Evolutionary conservation across 2,113 vertebrate species (phyloP).

Genomic region (Carassius gibelio): DNA sequence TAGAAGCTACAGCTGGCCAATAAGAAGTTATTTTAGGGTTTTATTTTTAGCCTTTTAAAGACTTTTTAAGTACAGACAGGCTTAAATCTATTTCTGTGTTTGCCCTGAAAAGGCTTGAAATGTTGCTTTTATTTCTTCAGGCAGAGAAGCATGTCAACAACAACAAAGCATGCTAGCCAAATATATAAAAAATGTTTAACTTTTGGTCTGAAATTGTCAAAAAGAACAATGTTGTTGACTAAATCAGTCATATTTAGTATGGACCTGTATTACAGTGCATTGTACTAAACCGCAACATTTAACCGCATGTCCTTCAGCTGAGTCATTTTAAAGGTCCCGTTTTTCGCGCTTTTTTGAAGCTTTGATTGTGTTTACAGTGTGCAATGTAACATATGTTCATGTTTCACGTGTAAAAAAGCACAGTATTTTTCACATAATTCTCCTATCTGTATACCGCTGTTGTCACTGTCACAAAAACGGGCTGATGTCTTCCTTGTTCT

Average conservation of each 20-base stretch:
- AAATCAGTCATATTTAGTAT: background rate
- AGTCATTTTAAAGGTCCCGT: background rate
- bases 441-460: too few species aligned
- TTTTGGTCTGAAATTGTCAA: background rate
- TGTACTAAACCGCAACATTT: background rate
- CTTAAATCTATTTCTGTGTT: background rate
- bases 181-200: background rate
- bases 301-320: background rate
- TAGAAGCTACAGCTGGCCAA: background rate
- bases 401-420: too few species aligned
- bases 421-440: too few species aligned
- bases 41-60: background rate
- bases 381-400: too few species aligned
- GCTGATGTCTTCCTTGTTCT: too few species aligned
- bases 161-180: background rate
- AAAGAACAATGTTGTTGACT: too few species aligned
- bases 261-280: background rate
- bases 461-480: too few species aligned
- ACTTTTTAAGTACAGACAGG: background rate
- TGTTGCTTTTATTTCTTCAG: background rate
- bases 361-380: too few species aligned
- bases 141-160: background rate
- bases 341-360: too few species aligned
- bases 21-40: background rate
- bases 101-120: background rate